Evolutionary conservation across 2,797 vertebrate species (phyloP), one percentile per base, ranked within the genome.

Genomic region (Nyctalus aviator): DNA sequence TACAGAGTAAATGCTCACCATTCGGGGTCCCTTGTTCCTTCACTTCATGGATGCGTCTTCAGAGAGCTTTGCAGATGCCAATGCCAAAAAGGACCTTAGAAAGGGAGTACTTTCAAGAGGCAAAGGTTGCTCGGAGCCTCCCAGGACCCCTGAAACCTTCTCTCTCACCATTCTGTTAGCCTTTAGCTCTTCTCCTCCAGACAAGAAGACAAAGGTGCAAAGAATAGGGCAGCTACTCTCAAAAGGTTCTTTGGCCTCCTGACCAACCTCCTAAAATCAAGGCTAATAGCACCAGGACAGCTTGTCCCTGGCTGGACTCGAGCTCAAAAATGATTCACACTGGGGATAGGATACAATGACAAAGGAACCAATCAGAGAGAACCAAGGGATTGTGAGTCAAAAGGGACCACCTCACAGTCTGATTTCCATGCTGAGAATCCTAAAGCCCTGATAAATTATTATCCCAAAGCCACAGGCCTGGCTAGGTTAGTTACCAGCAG

Each of bases 271-370:
- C 94, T 93, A 62, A 88, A 87, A 72, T 84, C 91, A 91, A 94
- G 77, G 46, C 89, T 94, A 92, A 97, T 95, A 82, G 64, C 76
- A 83, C 73, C 84, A 89, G 72, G 44, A 94, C 91, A 93, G 88
- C 23, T 86, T 81, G 62, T 93, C 79, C 76, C 72, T 91, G 81
- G 76, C 59, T 90, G 37, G 59, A 90, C 84, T 48, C 55, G 76
- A 73, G 72, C n/a, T 94, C 88, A 59, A 41, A 91, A 78, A 48
- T 76, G 79, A 93, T 27, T 82, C 82, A 89, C n/a, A 13, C 55
- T 91, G 23, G 69, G 44, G n/a, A 53, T 1, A 84, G 57, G 10
- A 78, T 53, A 77, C 30, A 73, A 35, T 35, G 44, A 78, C 77
- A 76, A 88, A 66, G n/a, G 50, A 32, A 91, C 35, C 10, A 18